phyloP scores from a whole-genome alignment of 2,113 vertebrate genomes.

The Heptranchias perlo region DNA sequence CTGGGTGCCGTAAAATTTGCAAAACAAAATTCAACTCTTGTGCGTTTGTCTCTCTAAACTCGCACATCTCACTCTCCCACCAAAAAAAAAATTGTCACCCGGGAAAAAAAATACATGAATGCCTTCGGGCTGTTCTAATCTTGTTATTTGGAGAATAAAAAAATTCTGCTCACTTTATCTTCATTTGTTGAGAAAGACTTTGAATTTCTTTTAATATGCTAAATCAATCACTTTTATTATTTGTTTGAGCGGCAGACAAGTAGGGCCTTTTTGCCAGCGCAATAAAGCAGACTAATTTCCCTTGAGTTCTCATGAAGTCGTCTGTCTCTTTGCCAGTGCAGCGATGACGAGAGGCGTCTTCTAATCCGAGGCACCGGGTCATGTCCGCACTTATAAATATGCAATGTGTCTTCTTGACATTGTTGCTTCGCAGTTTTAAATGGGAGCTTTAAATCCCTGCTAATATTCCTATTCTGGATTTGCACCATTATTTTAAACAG shows the following conservation, averaged over 20 bases:
- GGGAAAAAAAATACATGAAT: background rate
- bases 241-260: background rate
- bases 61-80: background rate
- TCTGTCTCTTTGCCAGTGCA: background rate
- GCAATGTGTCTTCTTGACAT: background rate
- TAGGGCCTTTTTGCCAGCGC: background rate
- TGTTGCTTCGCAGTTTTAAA: background rate
- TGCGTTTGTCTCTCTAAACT: background rate
- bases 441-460: background rate
- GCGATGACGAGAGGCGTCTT: background rate
- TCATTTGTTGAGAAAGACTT: background rate
- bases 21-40: background rate
- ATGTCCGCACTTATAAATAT: background rate
- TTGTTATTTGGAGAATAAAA: background rate
- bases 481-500: background rate
- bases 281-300: constrained; percentile 13
- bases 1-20: background rate
- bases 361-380: background rate
- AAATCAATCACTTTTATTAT: constrained; percentile 22
- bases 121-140: background rate
- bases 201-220: constrained; percentile 14
- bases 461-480: background rate
- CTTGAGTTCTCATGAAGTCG: background rate
- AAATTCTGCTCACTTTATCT: background rate
- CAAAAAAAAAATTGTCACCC: background rate